Base-by-base conservation (phyloP, 2,113 vertebrate species). In the Lycaon pictus region DNA sequence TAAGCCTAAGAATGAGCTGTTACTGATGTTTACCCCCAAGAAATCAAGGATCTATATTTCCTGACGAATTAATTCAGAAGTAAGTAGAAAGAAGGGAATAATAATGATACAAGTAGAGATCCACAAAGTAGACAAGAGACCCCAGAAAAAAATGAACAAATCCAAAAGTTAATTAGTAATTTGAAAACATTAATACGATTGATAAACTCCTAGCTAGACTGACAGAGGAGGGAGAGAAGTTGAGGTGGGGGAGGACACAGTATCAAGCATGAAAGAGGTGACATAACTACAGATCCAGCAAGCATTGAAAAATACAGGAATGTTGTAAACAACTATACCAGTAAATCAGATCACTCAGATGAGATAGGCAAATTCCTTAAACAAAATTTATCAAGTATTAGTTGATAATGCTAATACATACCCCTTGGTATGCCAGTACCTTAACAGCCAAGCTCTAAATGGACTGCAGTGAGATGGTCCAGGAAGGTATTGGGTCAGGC, bases 31-130 rank as follows among this genome's bases (percentile, higher is more conserved):
- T 74, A 19, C 20, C 29, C 29, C 55, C 20, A 16, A 4, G 19
- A 84, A 92, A 48, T 62, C 79, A 92, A 62, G 51, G 65, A 82
- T 27, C 37, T 27, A 27, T 72, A 37, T 83, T 92, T 72, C 58
- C 35, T 74, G 69, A 76, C 74, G 81, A 37, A 76, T 81, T 89
- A 63, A 65, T n/a, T 89, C 51, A 74, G 43, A 74, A 65, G 19
- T 63, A 56, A 29, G 55, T 58, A 43, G 74, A 88, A 88, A 58
- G 22, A 74, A 29, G 11, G n/a, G 7, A 69, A 56, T 69, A 17
- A 65, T 91, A 82, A 65, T 51, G 35, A 67, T 35, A 55, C 32
- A 25, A 58, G 35, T 12, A 88, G 27, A 76, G n/a, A 23, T 5
- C n/a, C 5, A 51, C 58, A 83, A 83, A 53, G 23, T 3, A 48